phyloP scores from a whole-genome alignment of 2,113 vertebrate species.

The Grammomys surdaster region DNA sequence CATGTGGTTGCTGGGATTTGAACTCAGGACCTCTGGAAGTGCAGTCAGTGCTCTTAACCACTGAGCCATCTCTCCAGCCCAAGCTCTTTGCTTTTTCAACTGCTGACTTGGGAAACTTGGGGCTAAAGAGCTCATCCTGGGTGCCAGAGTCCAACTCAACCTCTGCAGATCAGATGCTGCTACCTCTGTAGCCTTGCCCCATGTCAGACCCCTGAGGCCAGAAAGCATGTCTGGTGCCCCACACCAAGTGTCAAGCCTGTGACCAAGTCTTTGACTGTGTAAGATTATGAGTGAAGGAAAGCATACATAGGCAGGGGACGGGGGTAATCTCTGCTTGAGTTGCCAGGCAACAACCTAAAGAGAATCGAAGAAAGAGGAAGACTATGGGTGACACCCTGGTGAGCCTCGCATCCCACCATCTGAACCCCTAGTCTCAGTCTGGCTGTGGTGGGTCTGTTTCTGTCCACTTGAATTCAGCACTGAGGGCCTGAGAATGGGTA shows the following conservation, averaged over 20 bases:
- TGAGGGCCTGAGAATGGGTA: neutral
- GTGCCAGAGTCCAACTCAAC: neutral
- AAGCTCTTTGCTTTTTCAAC: neutral
- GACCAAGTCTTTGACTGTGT: neutral
- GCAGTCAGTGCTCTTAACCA: too few species aligned
- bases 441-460: neutral
- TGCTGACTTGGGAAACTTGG: neutral
- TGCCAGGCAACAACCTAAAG: neutral
- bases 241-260: neutral
- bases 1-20: too few species aligned
- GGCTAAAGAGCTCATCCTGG: too few species aligned
- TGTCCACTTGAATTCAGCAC: neutral
- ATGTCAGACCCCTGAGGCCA: neutral
- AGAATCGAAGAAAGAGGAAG: neutral
- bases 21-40: too few species aligned
- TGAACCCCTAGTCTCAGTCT: neutral
- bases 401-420: too few species aligned
- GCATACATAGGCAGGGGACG: accelerated
- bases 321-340: neutral
- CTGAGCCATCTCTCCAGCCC: too few species aligned
- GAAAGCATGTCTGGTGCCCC: neutral
- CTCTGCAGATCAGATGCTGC: neutral
- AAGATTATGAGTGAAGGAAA: neutral
- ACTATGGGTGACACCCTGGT: accelerated
- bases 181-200: neutral